Evolutionary conservation across 1,140 invertebrate species (phyloP).

Genomic region (Drosophila elegans): DNA sequence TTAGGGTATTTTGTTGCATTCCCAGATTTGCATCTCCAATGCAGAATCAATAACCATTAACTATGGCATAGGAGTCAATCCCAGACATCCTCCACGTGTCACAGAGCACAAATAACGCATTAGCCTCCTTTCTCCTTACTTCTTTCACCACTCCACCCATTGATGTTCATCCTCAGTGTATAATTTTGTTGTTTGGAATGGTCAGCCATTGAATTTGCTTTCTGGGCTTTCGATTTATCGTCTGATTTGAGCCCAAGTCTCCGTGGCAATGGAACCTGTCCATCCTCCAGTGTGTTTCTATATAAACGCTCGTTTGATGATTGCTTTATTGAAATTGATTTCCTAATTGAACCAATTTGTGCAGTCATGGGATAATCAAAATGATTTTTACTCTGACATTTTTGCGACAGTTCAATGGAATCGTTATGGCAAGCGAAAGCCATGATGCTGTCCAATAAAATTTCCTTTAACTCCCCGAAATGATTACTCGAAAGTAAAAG

Average conservation of each 20-base stretch:
- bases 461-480: neutral
- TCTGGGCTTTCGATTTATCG: slow-evolving; percentile 32
- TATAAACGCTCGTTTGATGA: slow-evolving; percentile 13
- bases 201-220: slow-evolving; percentile 68
- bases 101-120: slow-evolving; percentile 13
- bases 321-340: slow-evolving; percentile 68
- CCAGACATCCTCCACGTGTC: slow-evolving; percentile 30
- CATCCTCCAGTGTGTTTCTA: slow-evolving; percentile 2
- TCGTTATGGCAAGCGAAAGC: neutral
- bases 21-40: neutral
- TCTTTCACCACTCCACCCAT: slow-evolving; percentile 18
- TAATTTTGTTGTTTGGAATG: slow-evolving; percentile 58
- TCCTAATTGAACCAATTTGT: slow-evolving; percentile 68
- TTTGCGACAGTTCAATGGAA: slow-evolving; percentile 14
- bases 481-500: neutral
- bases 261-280: slow-evolving; percentile 29
- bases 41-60: slow-evolving; percentile 36
- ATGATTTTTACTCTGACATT: slow-evolving; percentile 32
- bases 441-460: slow-evolving; percentile 24
- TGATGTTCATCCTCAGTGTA: slow-evolving; percentile 12
- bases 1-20: neutral
- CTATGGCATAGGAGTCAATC: slow-evolving; percentile 12
- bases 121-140: neutral
- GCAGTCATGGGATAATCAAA: slow-evolving; percentile 47
- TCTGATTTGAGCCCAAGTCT: slow-evolving; percentile 35